Evolutionary conservation across 2,113 vertebrate species (phyloP).

Genomic region (Nycticebus coucang): DNA sequence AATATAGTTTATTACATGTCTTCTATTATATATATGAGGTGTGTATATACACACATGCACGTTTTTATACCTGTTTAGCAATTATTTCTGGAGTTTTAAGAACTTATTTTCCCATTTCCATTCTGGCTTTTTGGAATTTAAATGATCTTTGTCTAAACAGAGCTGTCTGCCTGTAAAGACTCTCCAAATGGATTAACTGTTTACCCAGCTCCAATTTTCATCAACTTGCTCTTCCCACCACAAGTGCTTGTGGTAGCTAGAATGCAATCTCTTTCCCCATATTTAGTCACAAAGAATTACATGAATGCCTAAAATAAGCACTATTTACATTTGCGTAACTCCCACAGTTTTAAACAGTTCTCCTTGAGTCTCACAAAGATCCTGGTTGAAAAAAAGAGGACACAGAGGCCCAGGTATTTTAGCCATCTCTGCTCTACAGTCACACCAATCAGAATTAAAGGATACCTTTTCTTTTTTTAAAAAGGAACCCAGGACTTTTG

Average conservation of each 20-base stretch:
- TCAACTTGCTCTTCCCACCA: neutral
- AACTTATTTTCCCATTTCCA: conserved; percentile 7
- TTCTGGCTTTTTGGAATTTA: neutral
- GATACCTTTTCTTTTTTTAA: neutral
- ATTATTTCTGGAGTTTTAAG: conserved; percentile 1
- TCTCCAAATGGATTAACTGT: conserved; percentile 22
- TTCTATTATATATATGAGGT: neutral
- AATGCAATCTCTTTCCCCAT: neutral
- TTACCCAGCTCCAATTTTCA: neutral
- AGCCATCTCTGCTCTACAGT: accelerated
- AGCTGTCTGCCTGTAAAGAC: neutral
- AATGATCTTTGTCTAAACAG: conserved; percentile 43
- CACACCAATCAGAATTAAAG: neutral
- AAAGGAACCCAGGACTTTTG: neutral
- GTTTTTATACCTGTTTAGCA: conserved; percentile 15
- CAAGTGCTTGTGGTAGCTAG: neutral
- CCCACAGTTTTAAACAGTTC: neutral
- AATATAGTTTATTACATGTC: neutral
- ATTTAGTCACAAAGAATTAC: conserved; percentile 14
- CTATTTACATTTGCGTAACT: neutral
- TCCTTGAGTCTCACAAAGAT: neutral
- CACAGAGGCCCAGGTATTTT: neutral
- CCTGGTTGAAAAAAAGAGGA: neutral
- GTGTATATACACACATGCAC: neutral
- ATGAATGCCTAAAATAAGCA: neutral